These are phyloP conservation scores for Gadopsis marmoratus DNA, from an alignment of 2,797 vertebrate species.

Conservation along the genomic window DNA sequence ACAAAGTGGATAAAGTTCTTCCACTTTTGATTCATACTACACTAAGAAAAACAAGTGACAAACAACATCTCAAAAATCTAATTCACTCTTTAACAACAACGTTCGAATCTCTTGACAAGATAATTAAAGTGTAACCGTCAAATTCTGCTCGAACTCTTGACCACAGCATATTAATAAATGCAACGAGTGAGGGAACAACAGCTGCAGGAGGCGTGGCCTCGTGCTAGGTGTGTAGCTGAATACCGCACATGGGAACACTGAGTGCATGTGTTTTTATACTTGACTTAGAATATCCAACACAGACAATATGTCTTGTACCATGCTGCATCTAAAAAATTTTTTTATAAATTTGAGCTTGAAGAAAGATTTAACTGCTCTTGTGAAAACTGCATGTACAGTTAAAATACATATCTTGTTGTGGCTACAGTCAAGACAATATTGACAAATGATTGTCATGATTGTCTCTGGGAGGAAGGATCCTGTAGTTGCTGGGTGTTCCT, in stretches of 20 bases:
- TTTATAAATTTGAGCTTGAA: too few species aligned
- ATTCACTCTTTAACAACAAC: too few species aligned
- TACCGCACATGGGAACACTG: background rate
- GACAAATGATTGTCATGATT: background rate
- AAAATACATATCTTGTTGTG: background rate
- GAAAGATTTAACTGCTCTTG: too few species aligned
- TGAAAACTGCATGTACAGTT: background rate
- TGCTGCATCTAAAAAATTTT: too few species aligned
- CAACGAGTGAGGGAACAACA: background rate
- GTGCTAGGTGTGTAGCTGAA: background rate
- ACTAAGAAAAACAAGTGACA: too few species aligned
- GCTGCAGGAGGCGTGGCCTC: background rate
- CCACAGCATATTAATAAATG: background rate
- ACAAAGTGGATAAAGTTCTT: background rate
- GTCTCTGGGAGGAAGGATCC: background rate
- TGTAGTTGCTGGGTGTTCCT: background rate
- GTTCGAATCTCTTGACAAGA: background rate
- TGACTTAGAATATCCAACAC: background rate
- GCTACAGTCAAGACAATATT: background rate
- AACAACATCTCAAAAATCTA: too few species aligned
- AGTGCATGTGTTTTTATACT: background rate
- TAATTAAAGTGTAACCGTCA: background rate
- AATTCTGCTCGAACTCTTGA: background rate
- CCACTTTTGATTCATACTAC: background rate
- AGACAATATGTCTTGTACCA: too few species aligned